phyloP scores from a whole-genome alignment of 2,888 invertebrate species.

The Lamellibrachia satsuma region DNA sequence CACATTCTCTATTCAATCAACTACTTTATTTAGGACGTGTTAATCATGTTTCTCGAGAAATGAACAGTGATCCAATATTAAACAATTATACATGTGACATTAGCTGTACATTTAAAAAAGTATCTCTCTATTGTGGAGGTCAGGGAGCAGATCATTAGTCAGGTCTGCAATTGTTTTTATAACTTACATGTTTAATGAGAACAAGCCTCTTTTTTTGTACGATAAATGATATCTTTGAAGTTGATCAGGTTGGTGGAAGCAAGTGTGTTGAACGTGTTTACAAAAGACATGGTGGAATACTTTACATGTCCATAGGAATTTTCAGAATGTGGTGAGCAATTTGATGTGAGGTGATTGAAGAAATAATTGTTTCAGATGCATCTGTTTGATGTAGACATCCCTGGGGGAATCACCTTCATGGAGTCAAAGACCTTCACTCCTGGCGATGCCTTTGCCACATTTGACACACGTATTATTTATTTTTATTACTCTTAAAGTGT shows the following conservation, averaged over 20 bases:
- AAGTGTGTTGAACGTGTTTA: neutral
- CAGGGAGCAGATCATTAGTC: neutral
- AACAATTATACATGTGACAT: no score
- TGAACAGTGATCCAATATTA: no score
- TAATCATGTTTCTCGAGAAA: no score
- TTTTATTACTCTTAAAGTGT: neutral
- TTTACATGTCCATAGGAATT: no score
- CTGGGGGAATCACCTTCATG: constrained; percentile 89
- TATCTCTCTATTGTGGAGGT: no score
- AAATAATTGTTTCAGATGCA: constrained; percentile 74
- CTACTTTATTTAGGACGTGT: no score
- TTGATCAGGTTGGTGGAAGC: neutral
- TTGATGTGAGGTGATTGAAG: neutral
- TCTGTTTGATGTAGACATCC: constrained; percentile 94
- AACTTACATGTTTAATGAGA: neutral
- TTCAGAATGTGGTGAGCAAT: neutral
- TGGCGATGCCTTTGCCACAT: constrained; percentile 79
- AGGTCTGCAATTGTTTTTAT: neutral
- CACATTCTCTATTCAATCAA: neutral
- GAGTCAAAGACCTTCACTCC: constrained; percentile 86
- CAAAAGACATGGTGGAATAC: no score
- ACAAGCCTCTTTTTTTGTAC: neutral
- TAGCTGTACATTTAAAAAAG: no score
- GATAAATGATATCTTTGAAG: neutral
- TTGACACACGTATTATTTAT: constrained; percentile 71